phyloP scores from a whole-genome alignment of 2,888 invertebrate species.

The Agapetus fuscipes region DNA sequence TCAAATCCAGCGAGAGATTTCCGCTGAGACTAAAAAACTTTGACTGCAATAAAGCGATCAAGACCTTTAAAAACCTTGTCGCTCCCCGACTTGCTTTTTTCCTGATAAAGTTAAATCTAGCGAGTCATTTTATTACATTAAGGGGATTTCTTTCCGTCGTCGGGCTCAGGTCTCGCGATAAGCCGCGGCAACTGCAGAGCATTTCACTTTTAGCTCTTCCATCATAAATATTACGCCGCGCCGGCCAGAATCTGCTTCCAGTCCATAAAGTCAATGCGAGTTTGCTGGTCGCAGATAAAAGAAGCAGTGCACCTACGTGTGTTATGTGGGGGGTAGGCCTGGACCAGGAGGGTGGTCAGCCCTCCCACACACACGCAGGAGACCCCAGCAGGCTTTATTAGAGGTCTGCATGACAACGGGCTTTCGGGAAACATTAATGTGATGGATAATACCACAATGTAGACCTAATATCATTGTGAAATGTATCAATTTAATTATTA shows the following conservation, averaged over 20 bases:
- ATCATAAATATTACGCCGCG: constrained; percentile 16
- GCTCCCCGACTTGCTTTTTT: not conserved
- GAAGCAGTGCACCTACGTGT: no score
- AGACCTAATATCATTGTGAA: no score
- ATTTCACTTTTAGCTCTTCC: constrained; percentile 1
- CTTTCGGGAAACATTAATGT: no score
- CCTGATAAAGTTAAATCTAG: not conserved
- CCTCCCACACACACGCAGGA: no score
- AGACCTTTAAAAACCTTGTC: not conserved
- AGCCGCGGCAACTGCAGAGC: constrained; percentile 1
- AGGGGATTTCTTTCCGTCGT: not conserved
- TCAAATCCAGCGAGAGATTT: no score
- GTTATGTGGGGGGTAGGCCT: no score
- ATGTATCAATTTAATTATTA: no score
- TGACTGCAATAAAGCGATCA: not conserved
- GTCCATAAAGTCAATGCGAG: constrained; percentile 17
- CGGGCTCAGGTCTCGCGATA: not conserved
- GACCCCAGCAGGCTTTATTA: no score
- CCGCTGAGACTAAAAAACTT: no score
- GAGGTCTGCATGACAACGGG: no score
- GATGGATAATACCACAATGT: no score
- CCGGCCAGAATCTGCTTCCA: constrained; percentile 19
- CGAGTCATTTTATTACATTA: not conserved
- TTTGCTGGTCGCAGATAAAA: constrained; percentile 16
- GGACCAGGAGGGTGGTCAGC: no score